Evolutionary conservation across 2,888 invertebrate species (phyloP), one percentile per base, ranked within the genome.

Genomic region (Isotomurus palustris): DNA sequence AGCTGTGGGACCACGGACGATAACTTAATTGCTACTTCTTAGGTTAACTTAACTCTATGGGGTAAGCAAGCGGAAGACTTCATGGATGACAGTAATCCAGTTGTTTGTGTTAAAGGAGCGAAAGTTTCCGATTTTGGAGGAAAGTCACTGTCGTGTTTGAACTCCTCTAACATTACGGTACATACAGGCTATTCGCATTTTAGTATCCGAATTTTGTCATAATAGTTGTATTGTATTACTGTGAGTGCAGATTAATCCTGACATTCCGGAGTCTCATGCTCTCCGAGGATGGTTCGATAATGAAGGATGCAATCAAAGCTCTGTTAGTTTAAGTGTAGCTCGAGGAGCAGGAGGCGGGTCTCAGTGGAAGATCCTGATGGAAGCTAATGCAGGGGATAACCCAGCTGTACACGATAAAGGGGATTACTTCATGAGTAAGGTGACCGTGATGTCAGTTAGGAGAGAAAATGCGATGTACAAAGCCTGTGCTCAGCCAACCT

Each of bases 281-380:
- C 79, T 99, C 44, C 83, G 89, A 54, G 91, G 91, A 28, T 99
- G 99, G 99, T 97, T 83, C 75, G 91, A 90, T 74, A 83, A 84
- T 67, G 85, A 84, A 27, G 91, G 91, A 4, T 79, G 78, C 4
- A 76, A 79, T 29, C 78, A 81, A 71, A 82, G 84, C 14, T 73
- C 80, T 12, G 82, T 79, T 58, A 84, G 84, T 55, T 71, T 74
- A 21, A 74, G 72, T 48, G 70, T 68, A 49, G 81, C 82, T 40
- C 80, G 72, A 68, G 60, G 67, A 27, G 10, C 8, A 43, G 43
- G 43, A 56, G 67, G 59, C 10, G 78, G 77, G 71, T 79, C 81
- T 49, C 84, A 83, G 50, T 91, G 88, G 87, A 78, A 88, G 72
- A 83, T 83, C 3, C 84, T 95, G 73, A 78, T 81, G 35, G 90